phyloP scores from a whole-genome alignment of 2,888 invertebrate genomes.

The Ophioninae sp. region DNA sequence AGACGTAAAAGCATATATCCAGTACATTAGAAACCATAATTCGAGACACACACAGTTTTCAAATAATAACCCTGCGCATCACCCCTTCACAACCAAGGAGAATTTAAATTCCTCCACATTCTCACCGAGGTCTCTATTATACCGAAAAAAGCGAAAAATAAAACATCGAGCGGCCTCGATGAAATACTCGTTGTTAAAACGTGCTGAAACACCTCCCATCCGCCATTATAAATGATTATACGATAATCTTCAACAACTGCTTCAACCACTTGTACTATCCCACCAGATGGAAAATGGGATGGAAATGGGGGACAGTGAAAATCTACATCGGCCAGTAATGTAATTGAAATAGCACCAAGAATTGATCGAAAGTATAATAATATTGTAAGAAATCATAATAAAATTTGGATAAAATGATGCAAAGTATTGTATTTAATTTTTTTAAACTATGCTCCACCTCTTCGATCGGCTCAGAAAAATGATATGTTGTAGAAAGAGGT shows the following conservation, averaged over 20 bases:
- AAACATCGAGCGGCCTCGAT: conserved; percentile 50
- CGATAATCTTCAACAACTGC: conserved; percentile 53
- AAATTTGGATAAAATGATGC: too few species aligned
- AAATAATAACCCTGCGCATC: conserved; percentile 6
- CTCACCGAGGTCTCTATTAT: not conserved
- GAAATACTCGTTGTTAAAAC: conserved; percentile 53
- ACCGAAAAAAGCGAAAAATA: conserved; percentile 43
- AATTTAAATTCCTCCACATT: not conserved
- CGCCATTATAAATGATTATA: conserved; percentile 1
- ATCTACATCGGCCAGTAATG: too few species aligned
- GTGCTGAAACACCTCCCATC: conserved; percentile 47
- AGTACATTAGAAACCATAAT: not conserved
- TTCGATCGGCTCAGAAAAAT: too few species aligned
- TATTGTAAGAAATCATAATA: too few species aligned
- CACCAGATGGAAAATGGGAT: conserved; percentile 39
- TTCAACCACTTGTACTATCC: conserved; percentile 50
- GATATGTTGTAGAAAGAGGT: too few species aligned
- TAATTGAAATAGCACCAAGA: too few species aligned
- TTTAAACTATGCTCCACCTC: too few species aligned
- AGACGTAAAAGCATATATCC: not conserved
- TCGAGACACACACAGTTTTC: conserved; percentile 5
- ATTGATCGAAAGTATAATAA: too few species aligned
- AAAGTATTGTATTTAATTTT: too few species aligned
- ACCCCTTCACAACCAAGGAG: not conserved
- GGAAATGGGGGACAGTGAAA: too few species aligned